Percentiles rank a stretch among this genome's conserved stretches.
Conservation (phyloP, 2,888 invertebrate species). For the Oscheius sp. region DNA sequence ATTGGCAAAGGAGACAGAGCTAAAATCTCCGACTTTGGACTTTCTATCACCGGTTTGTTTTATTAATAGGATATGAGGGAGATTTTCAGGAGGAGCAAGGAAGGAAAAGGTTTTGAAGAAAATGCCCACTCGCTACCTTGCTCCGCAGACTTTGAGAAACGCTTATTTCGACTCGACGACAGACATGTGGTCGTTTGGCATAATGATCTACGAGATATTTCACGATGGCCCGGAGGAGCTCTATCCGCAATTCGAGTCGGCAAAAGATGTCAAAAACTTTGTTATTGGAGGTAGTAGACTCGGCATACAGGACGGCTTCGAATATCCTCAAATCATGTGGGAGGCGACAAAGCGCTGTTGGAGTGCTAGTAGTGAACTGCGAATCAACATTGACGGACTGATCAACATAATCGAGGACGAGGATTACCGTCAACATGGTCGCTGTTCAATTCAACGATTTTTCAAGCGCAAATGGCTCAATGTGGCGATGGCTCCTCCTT, state of each 20-base stretch:
- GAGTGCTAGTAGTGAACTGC: too few species aligned
- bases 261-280: background rate
- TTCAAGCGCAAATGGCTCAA: too few species aligned
- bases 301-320: too few species aligned
- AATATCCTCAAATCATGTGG: too few species aligned
- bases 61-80: too few species aligned
- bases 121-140: slow-evolving; percentile 11
- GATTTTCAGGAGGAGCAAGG: slow-evolving; percentile 18
- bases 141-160: slow-evolving; percentile 14
- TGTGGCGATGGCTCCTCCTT: too few species aligned
- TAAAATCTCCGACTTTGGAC: slow-evolving; percentile 33
- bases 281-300: too few species aligned
- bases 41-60: slow-evolving; percentile 10
- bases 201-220: slow-evolving; percentile 76
- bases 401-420: too few species aligned
- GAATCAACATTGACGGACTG: too few species aligned
- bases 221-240: slow-evolving; percentile 1
- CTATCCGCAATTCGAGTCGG: background rate
- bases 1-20: slow-evolving; percentile 1
- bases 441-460: too few species aligned
- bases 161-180: slow-evolving; percentile 22
- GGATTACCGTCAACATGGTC: too few species aligned
- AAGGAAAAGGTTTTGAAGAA: slow-evolving; percentile 10
- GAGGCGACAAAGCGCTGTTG: background rate
- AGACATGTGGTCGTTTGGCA: slow-evolving; percentile 74